Conservation (phyloP, 2,888 invertebrate genomes). For the Coleophora flavipennella region DNA sequence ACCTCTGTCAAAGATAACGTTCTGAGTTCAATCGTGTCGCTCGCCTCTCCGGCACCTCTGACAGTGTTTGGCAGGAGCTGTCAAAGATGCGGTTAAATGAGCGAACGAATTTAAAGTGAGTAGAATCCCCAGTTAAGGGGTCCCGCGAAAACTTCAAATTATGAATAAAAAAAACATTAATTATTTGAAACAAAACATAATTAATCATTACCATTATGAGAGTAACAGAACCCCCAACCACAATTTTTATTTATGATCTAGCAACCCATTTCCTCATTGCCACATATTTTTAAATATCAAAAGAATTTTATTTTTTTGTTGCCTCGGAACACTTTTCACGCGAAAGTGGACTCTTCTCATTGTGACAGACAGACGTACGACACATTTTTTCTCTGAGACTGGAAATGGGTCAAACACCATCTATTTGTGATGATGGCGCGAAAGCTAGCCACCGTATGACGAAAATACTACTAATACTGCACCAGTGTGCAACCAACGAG, state of each 20-base stretch:
- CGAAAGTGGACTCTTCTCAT: conserved; percentile 20
- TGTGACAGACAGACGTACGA: conserved; percentile 12
- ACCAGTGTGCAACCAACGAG: conserved; percentile 54
- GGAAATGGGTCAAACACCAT: conserved; percentile 56
- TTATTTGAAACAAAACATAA: no score
- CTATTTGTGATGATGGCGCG: conserved; percentile 55
- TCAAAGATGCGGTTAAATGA: no score
- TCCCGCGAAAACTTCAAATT: no score
- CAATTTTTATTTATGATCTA: background rate
- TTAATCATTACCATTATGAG: no score
- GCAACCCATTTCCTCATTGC: conserved; percentile 1
- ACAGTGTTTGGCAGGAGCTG: no score
- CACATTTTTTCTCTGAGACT: conserved; percentile 23
- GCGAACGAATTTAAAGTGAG: no score
- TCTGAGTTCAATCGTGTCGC: no score
- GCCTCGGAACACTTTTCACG: conserved; percentile 1
- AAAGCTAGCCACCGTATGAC: conserved; percentile 48
- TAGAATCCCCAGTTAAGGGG: no score
- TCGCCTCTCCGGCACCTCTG: no score
- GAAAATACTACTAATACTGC: conserved; percentile 41
- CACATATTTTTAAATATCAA: background rate
- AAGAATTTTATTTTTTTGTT: background rate
- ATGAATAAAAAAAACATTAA: no score
- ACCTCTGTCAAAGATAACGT: no score
- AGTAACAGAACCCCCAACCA: no score